Evolutionary conservation across 2,113 vertebrate genomes (phyloP).

Genomic region (Xenus cinereus): DNA sequence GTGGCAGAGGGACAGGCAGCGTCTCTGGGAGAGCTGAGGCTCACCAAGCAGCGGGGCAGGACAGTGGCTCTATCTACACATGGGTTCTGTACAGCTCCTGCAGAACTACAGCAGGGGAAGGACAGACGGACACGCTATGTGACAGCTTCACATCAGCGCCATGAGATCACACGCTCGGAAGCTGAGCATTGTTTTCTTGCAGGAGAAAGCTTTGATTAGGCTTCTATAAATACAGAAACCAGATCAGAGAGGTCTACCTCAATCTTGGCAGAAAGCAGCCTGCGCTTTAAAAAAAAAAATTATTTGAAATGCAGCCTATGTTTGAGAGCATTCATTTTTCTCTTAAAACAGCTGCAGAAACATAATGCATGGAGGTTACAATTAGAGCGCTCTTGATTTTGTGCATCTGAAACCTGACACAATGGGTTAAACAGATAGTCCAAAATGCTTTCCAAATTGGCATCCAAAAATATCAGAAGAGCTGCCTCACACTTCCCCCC

Average conservation of each 20-base stretch:
- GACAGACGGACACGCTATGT: background rate
- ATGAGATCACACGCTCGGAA: constrained; percentile 59
- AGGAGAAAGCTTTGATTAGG: constrained; percentile 17
- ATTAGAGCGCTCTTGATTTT: background rate
- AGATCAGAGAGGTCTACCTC: constrained; percentile 20
- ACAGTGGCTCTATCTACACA: no score
- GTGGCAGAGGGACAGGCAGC: no score
- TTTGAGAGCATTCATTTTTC: background rate
- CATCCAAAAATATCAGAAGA: constrained; percentile 27
- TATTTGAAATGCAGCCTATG: background rate
- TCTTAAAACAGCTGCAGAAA: constrained; percentile 34
- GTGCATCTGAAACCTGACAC: background rate
- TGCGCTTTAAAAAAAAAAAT: background rate
- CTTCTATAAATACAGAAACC: constrained; percentile 52
- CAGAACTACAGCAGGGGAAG: background rate
- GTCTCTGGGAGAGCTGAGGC: no score
- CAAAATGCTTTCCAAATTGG: background rate
- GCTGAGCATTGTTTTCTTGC: constrained; percentile 23
- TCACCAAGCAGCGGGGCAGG: no score
- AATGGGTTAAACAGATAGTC: constrained; percentile 12
- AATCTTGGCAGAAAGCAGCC: constrained; percentile 49
- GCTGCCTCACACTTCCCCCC: background rate
- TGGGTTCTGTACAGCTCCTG: no score
- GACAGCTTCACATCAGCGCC: constrained; percentile 23
- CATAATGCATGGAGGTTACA: background rate